phyloP scores from a whole-genome alignment of 2,888 invertebrate species.

The Nemurella pictetii region DNA sequence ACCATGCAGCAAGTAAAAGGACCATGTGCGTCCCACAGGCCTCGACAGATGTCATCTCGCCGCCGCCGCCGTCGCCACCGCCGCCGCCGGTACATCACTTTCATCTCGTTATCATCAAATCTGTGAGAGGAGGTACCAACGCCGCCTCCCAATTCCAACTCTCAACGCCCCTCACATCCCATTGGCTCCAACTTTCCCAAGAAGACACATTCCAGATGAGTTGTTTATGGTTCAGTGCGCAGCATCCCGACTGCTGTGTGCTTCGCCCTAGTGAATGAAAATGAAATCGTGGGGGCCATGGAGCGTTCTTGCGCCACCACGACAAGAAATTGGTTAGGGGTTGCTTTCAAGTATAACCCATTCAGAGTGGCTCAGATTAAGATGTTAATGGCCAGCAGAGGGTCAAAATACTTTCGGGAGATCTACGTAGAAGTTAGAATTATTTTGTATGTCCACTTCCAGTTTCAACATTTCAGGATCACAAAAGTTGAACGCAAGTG shows the following conservation, averaged over 20 bases:
- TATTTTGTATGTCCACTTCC: background rate
- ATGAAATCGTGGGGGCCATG: background rate
- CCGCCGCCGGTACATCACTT: background rate
- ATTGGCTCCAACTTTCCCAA: constrained; percentile 11
- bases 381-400: background rate
- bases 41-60: background rate
- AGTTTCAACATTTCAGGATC: background rate
- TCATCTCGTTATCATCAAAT: background rate
- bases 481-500: background rate
- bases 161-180: constrained; percentile 1
- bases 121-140: background rate
- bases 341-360: background rate
- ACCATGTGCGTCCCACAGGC: background rate
- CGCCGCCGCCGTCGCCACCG: background rate
- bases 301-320: background rate
- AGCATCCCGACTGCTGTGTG: constrained; percentile 2
- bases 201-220: constrained; percentile 16
- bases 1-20: background rate
- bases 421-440: background rate
- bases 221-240: constrained; percentile 18
- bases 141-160: constrained; percentile 2
- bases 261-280: background rate
- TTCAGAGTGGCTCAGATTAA: constrained; percentile 2
- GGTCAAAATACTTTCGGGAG: background rate
- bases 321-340: background rate